Evolutionary conservation across 2,113 vertebrate species (phyloP).

Genomic region (Hydrolagus affinis): DNA sequence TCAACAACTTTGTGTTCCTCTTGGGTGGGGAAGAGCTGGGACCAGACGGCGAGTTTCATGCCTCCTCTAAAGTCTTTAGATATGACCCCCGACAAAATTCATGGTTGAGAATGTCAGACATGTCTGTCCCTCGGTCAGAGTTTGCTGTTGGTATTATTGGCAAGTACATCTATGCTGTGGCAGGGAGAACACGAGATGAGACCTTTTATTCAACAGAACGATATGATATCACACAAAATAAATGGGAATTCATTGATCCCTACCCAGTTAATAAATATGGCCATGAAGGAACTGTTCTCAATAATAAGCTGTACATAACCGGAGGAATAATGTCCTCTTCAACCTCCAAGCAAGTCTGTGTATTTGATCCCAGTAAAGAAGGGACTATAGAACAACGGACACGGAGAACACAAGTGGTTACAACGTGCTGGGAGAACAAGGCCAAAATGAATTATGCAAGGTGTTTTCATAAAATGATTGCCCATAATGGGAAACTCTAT

Average conservation of each 20-base stretch:
- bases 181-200: conserved; percentile 91
- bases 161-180: conserved; percentile 89
- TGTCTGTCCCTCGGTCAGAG: conserved; percentile 94
- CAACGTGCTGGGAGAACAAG: conserved; percentile 97
- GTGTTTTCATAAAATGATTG: conserved; percentile 99
- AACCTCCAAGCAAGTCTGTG: conserved; percentile 96
- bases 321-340: conserved; percentile 97
- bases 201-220: conserved; percentile 96
- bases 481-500: conserved; percentile 93
- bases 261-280: conserved; percentile 97
- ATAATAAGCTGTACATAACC: conserved; percentile 88
- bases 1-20: conserved; percentile 95
- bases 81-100: conserved; percentile 94
- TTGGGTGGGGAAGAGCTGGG: conserved; percentile 94
- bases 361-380: conserved; percentile 91
- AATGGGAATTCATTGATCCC: conserved; percentile 96
- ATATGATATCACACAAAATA: conserved; percentile 91
- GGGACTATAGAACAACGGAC: conserved; percentile 74
- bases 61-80: conserved; percentile 94
- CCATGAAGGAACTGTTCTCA: conserved; percentile 91
- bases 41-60: conserved; percentile 93
- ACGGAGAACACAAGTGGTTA: conserved; percentile 72
- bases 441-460: conserved; percentile 99
- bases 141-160: conserved; percentile 96
- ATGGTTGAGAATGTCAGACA: conserved; percentile 95